phyloP scores from a whole-genome alignment of 2,113 vertebrate species.

The Epinephelus lanceolatus region DNA sequence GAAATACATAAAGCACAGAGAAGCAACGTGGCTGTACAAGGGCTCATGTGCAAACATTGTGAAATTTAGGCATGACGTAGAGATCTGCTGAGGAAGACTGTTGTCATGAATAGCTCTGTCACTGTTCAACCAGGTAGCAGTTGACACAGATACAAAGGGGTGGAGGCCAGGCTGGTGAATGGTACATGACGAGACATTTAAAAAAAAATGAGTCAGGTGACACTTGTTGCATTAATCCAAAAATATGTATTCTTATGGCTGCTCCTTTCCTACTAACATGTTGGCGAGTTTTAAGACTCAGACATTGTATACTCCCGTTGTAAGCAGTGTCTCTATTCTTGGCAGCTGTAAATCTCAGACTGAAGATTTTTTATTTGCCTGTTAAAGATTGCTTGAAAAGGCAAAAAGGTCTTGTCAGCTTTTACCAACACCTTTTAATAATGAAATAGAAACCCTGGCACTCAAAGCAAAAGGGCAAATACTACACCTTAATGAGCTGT shows the following conservation, averaged over 20 bases:
- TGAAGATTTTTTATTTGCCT: conserved; percentile 1
- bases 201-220: neutral
- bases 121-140: conserved; percentile 65
- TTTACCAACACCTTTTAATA: conserved; percentile 30
- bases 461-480: conserved; percentile 40
- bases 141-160: conserved; percentile 30
- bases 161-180: neutral
- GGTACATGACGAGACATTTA: neutral
- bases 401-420: neutral
- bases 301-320: neutral
- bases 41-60: conserved; percentile 44
- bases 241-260: neutral
- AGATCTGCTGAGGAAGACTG: neutral
- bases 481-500: conserved; percentile 50
- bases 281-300: conserved; percentile 3
- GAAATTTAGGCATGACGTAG: conserved; percentile 26
- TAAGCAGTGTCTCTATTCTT: conserved; percentile 18
- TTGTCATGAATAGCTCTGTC: conserved; percentile 41
- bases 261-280: neutral
- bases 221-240: conserved; percentile 18
- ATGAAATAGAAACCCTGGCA: conserved; percentile 33
- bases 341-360: conserved; percentile 21
- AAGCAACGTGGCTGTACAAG: neutral
- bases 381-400: neutral
- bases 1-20: neutral